These are phyloP conservation scores for Calosoma granatense DNA, from an alignment of 1,140 invertebrate species.

Conservation along the genomic window DNA sequence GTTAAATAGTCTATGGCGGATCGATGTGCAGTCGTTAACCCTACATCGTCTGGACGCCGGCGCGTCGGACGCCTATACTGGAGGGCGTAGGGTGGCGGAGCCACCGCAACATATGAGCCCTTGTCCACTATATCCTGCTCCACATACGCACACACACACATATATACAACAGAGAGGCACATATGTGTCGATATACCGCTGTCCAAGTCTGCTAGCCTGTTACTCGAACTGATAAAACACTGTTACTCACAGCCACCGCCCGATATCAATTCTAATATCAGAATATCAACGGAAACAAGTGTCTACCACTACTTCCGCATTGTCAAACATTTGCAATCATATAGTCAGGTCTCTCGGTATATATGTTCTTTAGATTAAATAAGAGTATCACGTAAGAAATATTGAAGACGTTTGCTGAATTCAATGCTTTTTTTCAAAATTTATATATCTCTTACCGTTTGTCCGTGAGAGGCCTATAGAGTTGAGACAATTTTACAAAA, in stretches of 20 bases:
- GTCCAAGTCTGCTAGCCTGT: not conserved
- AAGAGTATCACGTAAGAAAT: too few species aligned
- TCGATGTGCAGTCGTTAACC: not conserved
- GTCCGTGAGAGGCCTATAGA: too few species aligned
- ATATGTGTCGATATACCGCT: not conserved
- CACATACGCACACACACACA: not conserved
- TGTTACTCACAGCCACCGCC: too few species aligned
- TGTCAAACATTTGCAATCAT: too few species aligned
- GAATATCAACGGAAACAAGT: not conserved
- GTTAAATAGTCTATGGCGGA: not conserved
- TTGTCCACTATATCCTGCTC: not conserved
- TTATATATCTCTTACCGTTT: too few species aligned
- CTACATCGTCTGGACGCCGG: not conserved
- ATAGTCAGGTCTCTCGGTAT: too few species aligned
- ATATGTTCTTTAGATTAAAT: too few species aligned
- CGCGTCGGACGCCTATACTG: not conserved
- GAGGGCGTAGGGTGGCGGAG: not conserved
- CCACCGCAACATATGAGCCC: not conserved
- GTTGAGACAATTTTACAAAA: too few species aligned
- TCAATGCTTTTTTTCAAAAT: too few species aligned
- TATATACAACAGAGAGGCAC: not conserved
- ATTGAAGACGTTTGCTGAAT: too few species aligned
- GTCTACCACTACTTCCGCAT: too few species aligned
- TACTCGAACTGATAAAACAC: not conserved
- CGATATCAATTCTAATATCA: not conserved